These are phyloP conservation scores for mouse (Mus musculus) DNA, from an alignment of 2,113 vertebrate species.

Conservation along the genomic window DNA sequence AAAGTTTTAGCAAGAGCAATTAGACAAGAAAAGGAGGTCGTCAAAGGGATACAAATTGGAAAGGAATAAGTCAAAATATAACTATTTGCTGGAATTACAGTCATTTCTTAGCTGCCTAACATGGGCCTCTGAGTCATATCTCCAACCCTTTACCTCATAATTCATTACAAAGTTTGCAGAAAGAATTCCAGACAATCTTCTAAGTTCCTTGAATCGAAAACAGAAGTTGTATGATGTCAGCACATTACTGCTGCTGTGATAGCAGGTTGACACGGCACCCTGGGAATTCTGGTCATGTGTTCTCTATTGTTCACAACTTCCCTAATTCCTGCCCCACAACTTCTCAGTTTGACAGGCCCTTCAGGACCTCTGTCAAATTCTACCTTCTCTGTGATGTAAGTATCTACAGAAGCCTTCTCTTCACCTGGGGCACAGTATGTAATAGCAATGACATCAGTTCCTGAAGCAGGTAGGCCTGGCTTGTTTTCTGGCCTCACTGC, in stretches of 20 bases:
- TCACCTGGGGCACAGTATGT: background rate
- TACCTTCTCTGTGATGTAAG: background rate
- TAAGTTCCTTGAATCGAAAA: slow-evolving; percentile 5
- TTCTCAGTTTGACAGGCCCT: background rate
- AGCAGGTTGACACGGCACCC: background rate
- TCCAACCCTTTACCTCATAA: background rate
- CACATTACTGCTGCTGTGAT: background rate
- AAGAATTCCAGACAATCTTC: slow-evolving; percentile 19
- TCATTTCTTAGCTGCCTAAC: background rate
- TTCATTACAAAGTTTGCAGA: background rate
- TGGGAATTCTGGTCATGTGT: background rate
- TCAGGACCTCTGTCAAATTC: background rate
- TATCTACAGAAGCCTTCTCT: background rate
- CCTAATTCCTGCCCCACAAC: background rate
- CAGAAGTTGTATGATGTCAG: background rate
- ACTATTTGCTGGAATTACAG: background rate
- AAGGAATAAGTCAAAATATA: too few species aligned
- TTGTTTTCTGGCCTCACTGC: background rate
- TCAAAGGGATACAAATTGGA: too few species aligned
- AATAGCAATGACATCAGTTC: background rate
- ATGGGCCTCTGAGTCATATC: background rate
- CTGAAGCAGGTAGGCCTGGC: background rate
- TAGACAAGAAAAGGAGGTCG: too few species aligned
- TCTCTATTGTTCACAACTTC: background rate
- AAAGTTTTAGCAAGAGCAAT: too few species aligned